Base-by-base conservation (phyloP, 2,113 vertebrate species). In the Rhineura floridana region DNA sequence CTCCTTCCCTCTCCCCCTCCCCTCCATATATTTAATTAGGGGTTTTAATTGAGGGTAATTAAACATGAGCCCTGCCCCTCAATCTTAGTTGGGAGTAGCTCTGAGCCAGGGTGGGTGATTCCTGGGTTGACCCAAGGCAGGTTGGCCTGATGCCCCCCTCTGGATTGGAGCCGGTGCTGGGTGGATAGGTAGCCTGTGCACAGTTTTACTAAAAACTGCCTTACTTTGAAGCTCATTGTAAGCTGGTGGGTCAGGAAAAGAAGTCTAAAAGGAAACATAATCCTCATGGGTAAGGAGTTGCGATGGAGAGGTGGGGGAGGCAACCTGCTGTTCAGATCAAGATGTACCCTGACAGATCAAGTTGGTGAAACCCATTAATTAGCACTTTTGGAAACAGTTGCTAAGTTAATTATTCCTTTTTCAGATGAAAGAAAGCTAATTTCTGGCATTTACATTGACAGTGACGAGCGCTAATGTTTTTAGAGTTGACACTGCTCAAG, bases 311-410 rank as follows among this genome's bases (percentile, higher is more conserved):
- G 15, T 94, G 93, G 95, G 93, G 89, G 94, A 84, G 90, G 39
- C 87, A 92, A 89, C 95, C 93, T 93, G 96, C 93, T 93, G 95
- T 91, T 97, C 91, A 84, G 94, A 95, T 96, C 62, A 48, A 92
- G 91, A 83, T 92, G 94, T 91, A 95, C 96, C 94, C 96, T 97
- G 97, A 97, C 97, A 97, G 96, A 96, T 96, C 96, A 94, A 96
- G 95, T 96, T 97, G 95, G 94, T 95, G 96, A 97, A 97, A 96
- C 88, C 94, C 96, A 97, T 97, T 97, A 97, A 97, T 97, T 97
- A 97, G 97, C 97, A 96, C 96, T 97, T 97, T 96, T 96, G 95
- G 96, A 97, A 97, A 97, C 96, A 97, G 96, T 97, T 96, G 95
- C 96, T 96, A 97, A 97, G 95, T 97, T 97, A 97, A 97, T 97